Percentiles rank a stretch among this genome's conserved stretches.
phyloP scores from a whole-genome alignment of 1,140 invertebrate species.

The Dryas iulia region DNA sequence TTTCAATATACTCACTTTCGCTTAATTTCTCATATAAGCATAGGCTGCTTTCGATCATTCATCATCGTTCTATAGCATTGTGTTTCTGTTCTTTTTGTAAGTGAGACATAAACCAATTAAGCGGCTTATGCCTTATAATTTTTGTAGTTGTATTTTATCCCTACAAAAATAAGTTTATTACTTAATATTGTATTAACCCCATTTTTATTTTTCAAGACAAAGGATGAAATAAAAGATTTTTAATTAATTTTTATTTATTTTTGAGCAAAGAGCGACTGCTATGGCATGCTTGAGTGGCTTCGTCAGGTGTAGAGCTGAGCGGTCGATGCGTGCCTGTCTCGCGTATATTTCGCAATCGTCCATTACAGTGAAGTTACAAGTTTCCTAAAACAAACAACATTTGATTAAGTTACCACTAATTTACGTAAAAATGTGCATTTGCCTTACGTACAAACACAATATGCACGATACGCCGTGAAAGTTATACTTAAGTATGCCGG shows the following conservation, averaged over 20 bases:
- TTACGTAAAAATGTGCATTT: no score
- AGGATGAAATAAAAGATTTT: not conserved
- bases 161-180: not conserved
- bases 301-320: slow-evolving; percentile 52
- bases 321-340: slow-evolving; percentile 51
- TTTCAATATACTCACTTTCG: slow-evolving; percentile 5
- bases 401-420: not conserved
- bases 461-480: not conserved
- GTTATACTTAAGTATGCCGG: not conserved
- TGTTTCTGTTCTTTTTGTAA: not conserved
- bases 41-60: slow-evolving; percentile 6
- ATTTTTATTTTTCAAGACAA: no score
- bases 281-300: slow-evolving; percentile 48
- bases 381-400: slow-evolving; percentile 46
- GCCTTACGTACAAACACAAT: not conserved
- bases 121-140: not conserved
- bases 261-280: slow-evolving; percentile 42
- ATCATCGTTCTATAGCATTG: slow-evolving; percentile 18
- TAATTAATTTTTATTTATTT: slow-evolving; percentile 45
- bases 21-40: slow-evolving; percentile 16
- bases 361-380: slow-evolving; percentile 68
- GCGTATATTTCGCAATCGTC: slow-evolving; percentile 59
- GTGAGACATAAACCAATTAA: not conserved
- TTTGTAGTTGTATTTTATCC: not conserved
- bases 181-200: no score